Evolutionary conservation across 2,888 invertebrate species (phyloP), one percentile per base, ranked within the genome.

Genomic region (Stomorhina lunata): DNA sequence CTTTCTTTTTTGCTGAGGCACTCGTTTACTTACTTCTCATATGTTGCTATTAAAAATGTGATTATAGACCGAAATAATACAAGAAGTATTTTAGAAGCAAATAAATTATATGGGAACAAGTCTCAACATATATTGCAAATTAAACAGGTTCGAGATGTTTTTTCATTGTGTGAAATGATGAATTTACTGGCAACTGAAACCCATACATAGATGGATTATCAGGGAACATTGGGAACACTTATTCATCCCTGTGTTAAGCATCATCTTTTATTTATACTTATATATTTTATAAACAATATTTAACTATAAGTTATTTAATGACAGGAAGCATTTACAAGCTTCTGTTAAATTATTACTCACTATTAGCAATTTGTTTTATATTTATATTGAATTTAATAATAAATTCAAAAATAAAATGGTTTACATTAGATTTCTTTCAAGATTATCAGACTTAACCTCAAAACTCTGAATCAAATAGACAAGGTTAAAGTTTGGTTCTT

Each of bases 61-160:
- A 65, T 79, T 79, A 72, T 50, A 79, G 27, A 12, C 65, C 12
- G 32, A 59, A 59, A 66, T 40, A 55, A 63, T 17, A 61, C 34
- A 34, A 65, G 48, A 32, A 57, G 37, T 65, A 40, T 29, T 50
- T 65, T 65, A 65, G 17, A 25, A 55, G 55, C 53, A 43, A 48
- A 48, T 45, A 48, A 79, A 22, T 57, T 53, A 32, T 63, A 43
- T 53, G 34, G 17, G 45, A 59, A 57, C 71, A 37, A 34, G 48
- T 48, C n/a, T n/a, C n/a, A n/a, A n/a, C n/a, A n/a, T 29, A 57
- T 29, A 53, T 27, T 27, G 29, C 29, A 65, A 50, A 27, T 32
- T 17, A 34, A 55, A 53, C 55, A 29, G 45, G 34, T 71, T 69
- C 6, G n/a, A 22, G 32, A 55, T 34, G 20, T 4, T 12, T 12